Evolutionary conservation across 2,113 vertebrate genomes (phyloP), one percentile per base, ranked within the genome.

Genomic region (Chionomys nivalis): DNA sequence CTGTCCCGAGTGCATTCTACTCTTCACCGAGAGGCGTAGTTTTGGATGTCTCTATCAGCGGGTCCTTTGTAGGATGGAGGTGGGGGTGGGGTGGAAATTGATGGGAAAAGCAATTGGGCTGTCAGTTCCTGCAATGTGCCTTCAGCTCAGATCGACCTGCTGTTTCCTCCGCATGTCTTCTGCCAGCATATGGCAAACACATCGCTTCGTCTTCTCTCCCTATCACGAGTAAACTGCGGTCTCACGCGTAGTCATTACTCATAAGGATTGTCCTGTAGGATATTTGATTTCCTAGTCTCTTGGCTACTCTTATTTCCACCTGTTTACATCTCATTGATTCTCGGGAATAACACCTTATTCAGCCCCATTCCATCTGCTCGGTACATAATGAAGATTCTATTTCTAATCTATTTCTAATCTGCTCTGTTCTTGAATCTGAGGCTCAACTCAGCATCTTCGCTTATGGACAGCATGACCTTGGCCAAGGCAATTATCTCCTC

Each of bases 301-400:
- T 86, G 83, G 95, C 94, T 97, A n/a, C 95, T 97, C 65, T 97
- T 98, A n/a, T 97, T 31, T 75, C 88, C 2, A 5, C 65, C 93
- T 97, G 76, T 97, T 95, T 96, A 73, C 81, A 95, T 21, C 5
- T 76, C 95, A 96, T 94, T 96, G 87, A 97, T 89, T 96, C 97
- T 91, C 81, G 96, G 33, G 33, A 93, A 90, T 93, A 94, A 97
- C 36, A 12, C 78, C 86, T 79, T n/a, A 21, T 85, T 87, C 77
- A 76, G 93, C 98, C 97, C 81, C 73, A 81, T 96, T n/a, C 0
- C 0, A 47, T 44, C 2, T 97, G 94, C 72, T 96, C 42, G 79
- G n/a, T 73, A 49, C 63, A 33, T 42, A 87, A 91, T 49, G 76
- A 97, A 96, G 83, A 90, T 91, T 96, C 73, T 28, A 23, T 93